Percentiles rank a stretch among this genome's conserved stretches.
phyloP scores from a whole-genome alignment of 1,140 invertebrate genomes.

The Odontomachus brunneus region DNA sequence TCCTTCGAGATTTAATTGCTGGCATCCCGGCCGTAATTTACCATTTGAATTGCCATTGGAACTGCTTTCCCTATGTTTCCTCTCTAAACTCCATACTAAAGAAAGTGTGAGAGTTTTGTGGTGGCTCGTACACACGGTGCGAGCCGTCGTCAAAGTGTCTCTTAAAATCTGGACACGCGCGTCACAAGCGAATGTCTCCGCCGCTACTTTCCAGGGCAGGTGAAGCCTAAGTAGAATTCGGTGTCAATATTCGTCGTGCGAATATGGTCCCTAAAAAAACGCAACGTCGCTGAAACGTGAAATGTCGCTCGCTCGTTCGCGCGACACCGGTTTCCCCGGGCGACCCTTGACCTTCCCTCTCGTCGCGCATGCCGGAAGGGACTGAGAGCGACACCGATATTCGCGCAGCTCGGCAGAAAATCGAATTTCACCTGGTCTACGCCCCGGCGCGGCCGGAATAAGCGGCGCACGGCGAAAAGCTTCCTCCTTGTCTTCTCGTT shows the following conservation, averaged over 20 bases:
- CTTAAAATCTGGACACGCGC: slow-evolving; percentile 20
- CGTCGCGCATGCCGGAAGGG: slow-evolving; percentile 28
- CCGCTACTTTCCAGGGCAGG: slow-evolving; percentile 58
- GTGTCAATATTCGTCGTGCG: slow-evolving; percentile 66
- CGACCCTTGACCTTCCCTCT: slow-evolving; percentile 56
- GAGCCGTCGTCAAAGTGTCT: slow-evolving; percentile 1
- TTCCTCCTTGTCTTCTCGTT: slow-evolving; percentile 24
- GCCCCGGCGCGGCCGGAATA: slow-evolving; percentile 43
- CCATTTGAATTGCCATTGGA: no score
- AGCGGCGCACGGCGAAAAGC: slow-evolving; percentile 44
- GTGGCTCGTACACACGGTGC: neutral
- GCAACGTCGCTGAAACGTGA: slow-evolving; percentile 1
- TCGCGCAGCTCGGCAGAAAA: slow-evolving; percentile 49
- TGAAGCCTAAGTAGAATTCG: slow-evolving; percentile 66
- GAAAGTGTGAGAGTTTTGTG: no score
- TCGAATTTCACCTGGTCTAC: slow-evolving; percentile 51
- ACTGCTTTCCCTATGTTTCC: no score
- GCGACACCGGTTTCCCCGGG: slow-evolving; percentile 20
- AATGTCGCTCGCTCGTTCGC: neutral
- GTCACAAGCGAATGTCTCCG: neutral
- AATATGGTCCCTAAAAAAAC: slow-evolving; percentile 8
- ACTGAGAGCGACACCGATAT: slow-evolving; percentile 47
- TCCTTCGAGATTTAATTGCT: neutral
- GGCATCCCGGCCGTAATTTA: no score
- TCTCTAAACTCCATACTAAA: no score